phyloP scores from a whole-genome alignment of 2,113 vertebrate genomes.

The Tetrao urogallus region DNA sequence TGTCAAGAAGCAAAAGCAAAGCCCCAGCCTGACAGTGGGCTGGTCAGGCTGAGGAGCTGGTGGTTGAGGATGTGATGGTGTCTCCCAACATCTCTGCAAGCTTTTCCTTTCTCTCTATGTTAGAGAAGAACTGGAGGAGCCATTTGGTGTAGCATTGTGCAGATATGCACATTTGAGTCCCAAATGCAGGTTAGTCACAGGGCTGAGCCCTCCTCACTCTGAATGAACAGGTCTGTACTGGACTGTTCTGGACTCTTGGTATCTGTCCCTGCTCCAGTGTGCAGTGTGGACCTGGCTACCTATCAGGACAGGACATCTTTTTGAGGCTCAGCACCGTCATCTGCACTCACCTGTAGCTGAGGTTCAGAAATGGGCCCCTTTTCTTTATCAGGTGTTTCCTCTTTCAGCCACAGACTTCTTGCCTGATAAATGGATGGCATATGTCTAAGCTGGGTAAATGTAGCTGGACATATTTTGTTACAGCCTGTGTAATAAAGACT shows the following conservation, averaged over 20 bases:
- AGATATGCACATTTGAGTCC: not conserved
- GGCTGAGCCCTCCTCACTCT: not conserved
- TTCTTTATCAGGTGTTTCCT: not conserved
- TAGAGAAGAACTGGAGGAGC: not conserved
- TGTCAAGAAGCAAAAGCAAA: not conserved
- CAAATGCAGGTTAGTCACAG: not conserved
- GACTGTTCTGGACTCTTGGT: not conserved
- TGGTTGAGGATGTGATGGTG: not conserved
- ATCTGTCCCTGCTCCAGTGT: not conserved
- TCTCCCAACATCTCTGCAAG: not conserved
- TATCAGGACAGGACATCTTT: rapidly evolving
- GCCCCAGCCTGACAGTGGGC: not conserved
- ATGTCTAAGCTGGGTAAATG: not conserved
- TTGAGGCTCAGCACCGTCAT: not conserved
- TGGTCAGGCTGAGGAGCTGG: not conserved
- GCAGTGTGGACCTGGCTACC: not conserved
- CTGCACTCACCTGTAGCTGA: not conserved
- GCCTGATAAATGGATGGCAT: not conserved
- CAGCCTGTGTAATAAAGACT: slow-evolving; percentile 64
- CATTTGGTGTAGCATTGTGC: not conserved
- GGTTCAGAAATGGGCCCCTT: not conserved
- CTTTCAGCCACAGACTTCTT: not conserved
- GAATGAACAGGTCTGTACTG: not conserved
- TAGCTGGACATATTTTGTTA: slow-evolving; percentile 34
- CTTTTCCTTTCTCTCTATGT: not conserved